phyloP scores from a whole-genome alignment of 2,797 vertebrate genomes.

The Nasua narica region DNA sequence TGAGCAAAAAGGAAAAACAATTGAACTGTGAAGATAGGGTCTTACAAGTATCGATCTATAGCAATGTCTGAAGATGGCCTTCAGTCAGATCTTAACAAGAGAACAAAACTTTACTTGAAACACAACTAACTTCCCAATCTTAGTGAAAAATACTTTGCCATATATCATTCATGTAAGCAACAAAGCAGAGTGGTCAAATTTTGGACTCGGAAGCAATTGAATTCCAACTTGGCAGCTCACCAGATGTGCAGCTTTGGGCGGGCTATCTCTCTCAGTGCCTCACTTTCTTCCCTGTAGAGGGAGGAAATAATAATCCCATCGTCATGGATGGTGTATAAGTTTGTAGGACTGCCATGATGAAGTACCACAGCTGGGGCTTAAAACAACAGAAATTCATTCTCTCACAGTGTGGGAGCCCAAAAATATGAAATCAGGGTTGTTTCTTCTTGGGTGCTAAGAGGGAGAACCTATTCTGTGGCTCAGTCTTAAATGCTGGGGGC shows the following conservation, averaged over 20 bases:
- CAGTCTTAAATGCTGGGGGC: neutral
- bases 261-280: neutral
- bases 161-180: neutral
- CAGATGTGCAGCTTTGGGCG: neutral
- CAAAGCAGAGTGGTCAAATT: neutral
- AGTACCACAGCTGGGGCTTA: neutral
- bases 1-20: neutral
- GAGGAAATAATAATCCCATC: neutral
- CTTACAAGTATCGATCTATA: neutral
- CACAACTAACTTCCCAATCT: neutral
- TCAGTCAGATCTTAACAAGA: neutral
- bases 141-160: neutral
- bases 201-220: neutral
- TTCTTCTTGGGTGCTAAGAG: neutral
- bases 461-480: neutral
- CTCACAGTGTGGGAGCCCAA: neutral
- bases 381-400: neutral
- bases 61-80: neutral
- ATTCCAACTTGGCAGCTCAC: neutral
- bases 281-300: too few relatives aligned
- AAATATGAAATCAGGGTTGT: neutral
- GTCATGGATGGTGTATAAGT: rapidly evolving
- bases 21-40: neutral
- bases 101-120: neutral
- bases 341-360: neutral